Evolutionary conservation across 2,888 invertebrate species (phyloP), one percentile per base, ranked within the genome.

Genomic region (Camponotus fellah): DNA sequence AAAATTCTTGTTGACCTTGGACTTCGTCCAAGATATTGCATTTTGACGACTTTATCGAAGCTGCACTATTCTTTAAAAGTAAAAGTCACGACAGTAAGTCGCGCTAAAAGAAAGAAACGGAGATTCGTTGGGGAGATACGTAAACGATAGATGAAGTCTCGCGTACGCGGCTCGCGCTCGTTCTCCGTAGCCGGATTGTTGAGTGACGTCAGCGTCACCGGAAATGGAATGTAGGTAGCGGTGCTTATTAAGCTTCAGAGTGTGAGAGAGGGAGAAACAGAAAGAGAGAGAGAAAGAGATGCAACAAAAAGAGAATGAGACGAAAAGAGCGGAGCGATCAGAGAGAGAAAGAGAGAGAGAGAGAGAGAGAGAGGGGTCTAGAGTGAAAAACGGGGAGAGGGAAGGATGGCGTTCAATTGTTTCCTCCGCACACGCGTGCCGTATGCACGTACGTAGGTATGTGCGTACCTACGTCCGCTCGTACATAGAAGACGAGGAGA

Each of bases 171-270:
- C 87, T 86, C 85, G 89, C 60, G 86, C 88, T 91, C 90, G 90
- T 89, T 91, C 89, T 92, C 88, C 89, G 91, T 91, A 91, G 92
- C 90, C 89, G 92, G 91, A 92, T 93, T 91, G 92, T 91, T 91
- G 88, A 91, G 90, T 94, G 94, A 94, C 94, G 94, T 94, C 94
- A 94, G 90, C 92, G 65, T 80, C 91, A 93, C 94, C 94, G 94
- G 94, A 94, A 94, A 94, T 94, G 94, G 93, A 94, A 94, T 94
- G 94, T 94, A 94, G 94, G 94, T 94, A 94, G 94, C 93, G 91
- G 91, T 93, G 94, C 94, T 94, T 94, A 94, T 94, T 94, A 94
- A 94, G 94, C 93, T 92, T 92, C 88, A 87, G 88, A 86, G 85
- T 75, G 79, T 82, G 64, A 62, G 82, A 60, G 68, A 83, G 66